Conservation (phyloP, 2,797 vertebrate genomes). For the Anas flavirostris region DNA sequence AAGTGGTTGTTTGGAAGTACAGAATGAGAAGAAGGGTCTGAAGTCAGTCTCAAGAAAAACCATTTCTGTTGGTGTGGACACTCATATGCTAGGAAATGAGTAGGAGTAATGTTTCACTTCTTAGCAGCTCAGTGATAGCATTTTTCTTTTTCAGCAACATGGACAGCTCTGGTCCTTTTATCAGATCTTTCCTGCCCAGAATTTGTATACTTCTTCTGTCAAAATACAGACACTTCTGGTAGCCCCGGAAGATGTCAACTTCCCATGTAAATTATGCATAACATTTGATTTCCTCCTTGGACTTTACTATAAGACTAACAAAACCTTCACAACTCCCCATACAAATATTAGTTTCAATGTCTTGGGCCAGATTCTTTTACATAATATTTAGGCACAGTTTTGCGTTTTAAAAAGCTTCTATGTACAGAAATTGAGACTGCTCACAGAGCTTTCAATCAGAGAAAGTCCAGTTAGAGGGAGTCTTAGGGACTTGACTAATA, state of each 20-base stretch:
- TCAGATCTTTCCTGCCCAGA: background rate
- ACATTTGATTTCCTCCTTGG: background rate
- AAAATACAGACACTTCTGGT: background rate
- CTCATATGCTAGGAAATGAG: background rate
- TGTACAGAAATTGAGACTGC: background rate
- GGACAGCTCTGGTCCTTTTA: background rate
- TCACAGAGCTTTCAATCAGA: background rate
- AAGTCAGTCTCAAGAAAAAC: background rate
- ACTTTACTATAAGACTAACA: background rate
- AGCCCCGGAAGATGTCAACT: background rate
- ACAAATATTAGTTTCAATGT: background rate
- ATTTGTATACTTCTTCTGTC: background rate
- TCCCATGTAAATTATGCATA: background rate
- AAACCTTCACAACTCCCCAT: background rate
- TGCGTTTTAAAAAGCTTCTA: background rate
- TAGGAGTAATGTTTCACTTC: background rate
- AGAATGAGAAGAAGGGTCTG: accelerated
- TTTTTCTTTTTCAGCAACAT: background rate
- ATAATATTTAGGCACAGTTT: background rate
- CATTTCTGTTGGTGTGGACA: background rate
- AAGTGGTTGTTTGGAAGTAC: background rate
- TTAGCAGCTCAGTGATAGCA: background rate
- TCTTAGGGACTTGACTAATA: background rate
- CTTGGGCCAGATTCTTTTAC: background rate
- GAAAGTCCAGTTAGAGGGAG: background rate